Base-by-base conservation (phyloP, 2,888 invertebrate species). In the Elgonia sp. region DNA sequence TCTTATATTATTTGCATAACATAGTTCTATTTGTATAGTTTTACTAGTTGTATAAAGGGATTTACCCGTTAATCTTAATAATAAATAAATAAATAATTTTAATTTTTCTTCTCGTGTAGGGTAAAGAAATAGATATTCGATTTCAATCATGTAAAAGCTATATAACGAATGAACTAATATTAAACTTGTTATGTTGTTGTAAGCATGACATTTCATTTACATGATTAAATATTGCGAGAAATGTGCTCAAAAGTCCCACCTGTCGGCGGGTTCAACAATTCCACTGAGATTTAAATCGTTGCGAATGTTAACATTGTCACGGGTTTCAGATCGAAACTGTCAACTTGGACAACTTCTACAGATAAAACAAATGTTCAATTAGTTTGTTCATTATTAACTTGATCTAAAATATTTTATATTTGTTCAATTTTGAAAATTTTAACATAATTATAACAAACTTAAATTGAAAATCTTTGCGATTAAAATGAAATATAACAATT, bases 171-270 rank as follows among this genome's bases (percentile, higher is more conserved):
- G 50, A 70, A 29, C 37, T 72, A 20, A 57, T 57, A n/a, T n/a
- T n/a, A n/a, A 57, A 57, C 55, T 40, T 57, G 72, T 72, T 57
- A 55, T 39, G 40, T 57, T 42, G 46, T 40, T 40, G 72, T 40
- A 72, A 57, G 72, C 39, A 29, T 57, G 72, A 72, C 72, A 72
- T 72, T 72, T 72, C 72, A 57, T 57, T 72, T 70, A 70, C 72
- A 39, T 57, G 57, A 57, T 72, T 55, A 72, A 72, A 55, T 57
- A 37, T 57, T 57, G 57, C 37, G 72, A 55, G 72, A 72, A 72
- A 72, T 72, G 40, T 29, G 18, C 40, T 37, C 40, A 50, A 57
- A 72, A 72, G 72, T 57, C 39, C 70, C 20, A 37, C 37, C 55
- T 57, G 72, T 72, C 72, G 40, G 40, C 72, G 40, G 55, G 14